Evolutionary conservation across 2,888 invertebrate species (phyloP), one percentile per base, ranked within the genome.

Genomic region (Parapristionchus giblindavisi): DNA sequence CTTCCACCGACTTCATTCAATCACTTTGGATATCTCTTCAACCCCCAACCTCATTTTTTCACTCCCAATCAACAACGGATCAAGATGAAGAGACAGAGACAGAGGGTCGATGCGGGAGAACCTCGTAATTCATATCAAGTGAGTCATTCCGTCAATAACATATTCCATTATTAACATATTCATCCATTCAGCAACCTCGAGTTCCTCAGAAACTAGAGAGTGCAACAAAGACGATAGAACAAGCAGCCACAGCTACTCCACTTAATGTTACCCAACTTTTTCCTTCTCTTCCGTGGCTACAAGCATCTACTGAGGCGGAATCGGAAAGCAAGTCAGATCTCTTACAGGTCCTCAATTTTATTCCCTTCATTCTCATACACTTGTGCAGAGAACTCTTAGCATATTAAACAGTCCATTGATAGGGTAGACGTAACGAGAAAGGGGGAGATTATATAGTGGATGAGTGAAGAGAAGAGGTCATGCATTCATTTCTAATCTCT

Each of bases 81-180:
- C 83, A 90, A 90, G 89, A 88, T 93, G 91, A 94, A 94, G 91
- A 93, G 94, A 91, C 93, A 93, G 91, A 92, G 94, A 92, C 94
- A 94, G 92, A 93, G 94, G 91, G 94, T 94, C 91, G 94, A 94
- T 93, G 94, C 94, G 92, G 94, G 94, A 89, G 94, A 95, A 92
- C 89, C 89, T 11, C 93, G 94, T 91, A 94, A 94, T 92, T 93
- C 93, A 90, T 94, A 94, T 91, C 93, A 84, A 80, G 85, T 84
- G 51, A 63, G 77, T 73, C 68, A 48, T 38, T 36, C 58, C 11
- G 58, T 58, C 58, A 58, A 17, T 58, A 24, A 58, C 11, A 17
- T 58, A 17, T 58, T 58, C 58, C 58, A 14, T 27, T 58, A 14
- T 11, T 27, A 21, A 14, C 14, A 11, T 8, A 63, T n/a, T n/a